Base-by-base conservation (phyloP, 2,888 invertebrate genomes). In the Galerucella nymphaeae region DNA sequence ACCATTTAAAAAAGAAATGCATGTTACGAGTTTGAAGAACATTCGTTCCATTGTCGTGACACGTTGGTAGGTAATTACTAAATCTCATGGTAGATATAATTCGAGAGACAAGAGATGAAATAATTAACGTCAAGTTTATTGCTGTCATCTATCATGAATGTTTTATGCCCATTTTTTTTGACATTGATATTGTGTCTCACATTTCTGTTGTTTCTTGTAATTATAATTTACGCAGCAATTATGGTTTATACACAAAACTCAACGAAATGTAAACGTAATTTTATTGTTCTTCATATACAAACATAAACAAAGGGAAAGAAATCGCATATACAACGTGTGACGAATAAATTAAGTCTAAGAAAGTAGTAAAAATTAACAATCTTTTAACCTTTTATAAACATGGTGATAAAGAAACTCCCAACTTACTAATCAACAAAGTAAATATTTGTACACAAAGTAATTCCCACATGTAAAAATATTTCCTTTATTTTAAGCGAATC, bases 111-210 rank as follows among this genome's bases (percentile, higher is more conserved):
- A 38, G 66, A 66, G 55, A 57, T 66, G 38, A 66, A 58, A 57
- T 58, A 66, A 66, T 66, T 66, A 66, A 57, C 55, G 66, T 66
- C 2, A 57, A 53, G 30, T 53, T 61, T 64, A 64, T 30, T 30
- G 50, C 50, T 50, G 64, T 38, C 64, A 50, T 64, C 11, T 64
- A 64, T 64, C 64, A 64, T 14, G 50, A 23, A 23, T 45, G 50
- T 64, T 50, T 48, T 50, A 53, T 18, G 9, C 53, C 10, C 53
- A 16, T 53, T 53, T 53, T 38, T 53, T 53, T 20, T 20, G 14
- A 63, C 48, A 30, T 59, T 59, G 41, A 41, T 41, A 61, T 61
- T 16, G 10, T 10, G 61, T 41, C 61, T 61, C 10, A 8, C 41
- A n/a, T 61, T 59, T 45, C 11, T 53, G 18, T 53, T 18, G 18